Conservation (phyloP, 2,113 vertebrate genomes). For the Cyanoliseus patagonus region DNA sequence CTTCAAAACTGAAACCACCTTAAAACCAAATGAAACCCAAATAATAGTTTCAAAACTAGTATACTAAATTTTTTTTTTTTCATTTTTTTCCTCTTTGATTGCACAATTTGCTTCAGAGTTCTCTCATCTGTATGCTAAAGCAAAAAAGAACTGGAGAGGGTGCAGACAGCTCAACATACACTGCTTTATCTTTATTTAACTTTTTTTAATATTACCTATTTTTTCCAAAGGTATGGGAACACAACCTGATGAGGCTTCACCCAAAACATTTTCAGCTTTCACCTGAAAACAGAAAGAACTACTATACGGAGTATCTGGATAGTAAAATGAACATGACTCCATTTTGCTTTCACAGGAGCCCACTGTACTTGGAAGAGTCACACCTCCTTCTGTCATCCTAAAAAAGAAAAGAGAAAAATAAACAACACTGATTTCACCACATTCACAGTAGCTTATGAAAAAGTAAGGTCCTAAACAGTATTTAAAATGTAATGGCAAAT, state of each 20-base stretch:
- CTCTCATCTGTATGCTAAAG: background rate
- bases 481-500: background rate
- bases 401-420: background rate
- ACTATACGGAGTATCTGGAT: background rate
- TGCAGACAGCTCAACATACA: background rate
- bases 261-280: constrained; percentile 68
- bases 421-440: background rate
- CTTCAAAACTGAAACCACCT: background rate
- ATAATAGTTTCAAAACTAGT: background rate
- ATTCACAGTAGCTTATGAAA: background rate
- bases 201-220: constrained; percentile 60
- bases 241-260: constrained; percentile 10
- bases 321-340: constrained; percentile 28
- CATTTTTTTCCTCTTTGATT: background rate
- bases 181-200: background rate
- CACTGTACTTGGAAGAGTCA: accelerated
- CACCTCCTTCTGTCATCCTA: background rate
- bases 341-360: background rate
- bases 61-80: background rate
- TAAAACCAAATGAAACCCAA: background rate
- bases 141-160: background rate
- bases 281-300: constrained; percentile 39
- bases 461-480: background rate
- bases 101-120: background rate
- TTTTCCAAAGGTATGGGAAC: background rate